Percentiles rank a stretch among this genome's conserved stretches.
These are phyloP conservation scores for Acanthopleura granulata DNA, from an alignment of 2,888 invertebrate species.

Conservation along the genomic window DNA sequence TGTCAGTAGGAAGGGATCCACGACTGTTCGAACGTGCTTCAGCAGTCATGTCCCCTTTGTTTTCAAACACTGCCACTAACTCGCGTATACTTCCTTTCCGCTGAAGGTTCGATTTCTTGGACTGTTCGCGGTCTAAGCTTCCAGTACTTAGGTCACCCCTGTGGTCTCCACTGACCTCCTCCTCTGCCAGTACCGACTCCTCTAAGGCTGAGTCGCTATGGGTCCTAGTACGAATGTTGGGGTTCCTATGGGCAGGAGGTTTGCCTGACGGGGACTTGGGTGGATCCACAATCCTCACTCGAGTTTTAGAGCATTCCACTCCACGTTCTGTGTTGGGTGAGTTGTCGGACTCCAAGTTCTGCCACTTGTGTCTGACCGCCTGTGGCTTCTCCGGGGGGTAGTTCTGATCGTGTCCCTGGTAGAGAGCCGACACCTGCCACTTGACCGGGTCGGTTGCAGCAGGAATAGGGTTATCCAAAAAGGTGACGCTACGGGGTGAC, in stretches of 20 bases:
- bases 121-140: conserved; percentile 1
- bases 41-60: conserved; percentile 26
- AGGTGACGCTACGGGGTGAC: not conserved
- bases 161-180: conserved; percentile 32
- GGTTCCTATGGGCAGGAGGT: conserved; percentile 49
- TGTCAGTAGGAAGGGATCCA: not conserved
- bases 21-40: not conserved
- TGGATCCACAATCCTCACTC: not conserved
- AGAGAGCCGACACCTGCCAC: conserved; percentile 6
- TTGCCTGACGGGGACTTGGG: conserved; percentile 30
- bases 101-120: conserved; percentile 34
- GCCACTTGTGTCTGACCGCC: conserved; percentile 21
- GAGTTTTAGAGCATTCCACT: conserved; percentile 26
- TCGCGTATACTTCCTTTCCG: conserved; percentile 62
- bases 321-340: conserved; percentile 21
- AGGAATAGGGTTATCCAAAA: not conserved
- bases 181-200: conserved; percentile 12
- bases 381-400: conserved; percentile 6
- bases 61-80: conserved; percentile 55
- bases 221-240: conserved; percentile 38
- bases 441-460: not conserved
- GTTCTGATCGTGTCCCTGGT: conserved; percentile 11
- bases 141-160: not conserved
- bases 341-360: conserved; percentile 21
- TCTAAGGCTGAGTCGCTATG: conserved; percentile 47